Evolutionary conservation across 1,140 invertebrate species (phyloP), one percentile per base, ranked within the genome.

Genomic region (Saxidomus purpurata): DNA sequence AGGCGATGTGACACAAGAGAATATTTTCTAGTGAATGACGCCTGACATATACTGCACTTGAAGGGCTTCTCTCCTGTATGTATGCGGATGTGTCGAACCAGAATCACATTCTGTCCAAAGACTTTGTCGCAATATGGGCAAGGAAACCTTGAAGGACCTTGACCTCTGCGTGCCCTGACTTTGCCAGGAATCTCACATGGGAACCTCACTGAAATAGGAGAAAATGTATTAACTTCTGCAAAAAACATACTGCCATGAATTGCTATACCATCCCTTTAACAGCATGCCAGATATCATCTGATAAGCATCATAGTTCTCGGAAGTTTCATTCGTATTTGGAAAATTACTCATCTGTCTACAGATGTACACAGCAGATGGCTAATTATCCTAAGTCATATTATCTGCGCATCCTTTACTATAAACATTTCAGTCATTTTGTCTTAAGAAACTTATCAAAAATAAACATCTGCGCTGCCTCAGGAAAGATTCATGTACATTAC

Each of bases 31-130:
- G 80, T 11, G 34, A 82, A 82, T 38, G 80, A 34, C 19, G 25
- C 15, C 15, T 9, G 8, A 34, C 80, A 82, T 34, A 38, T 25
- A 19, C 28, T 40, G 43, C 80, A 82, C 34, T 38, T 25, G 25
- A 82, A 82, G 22, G 80, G 80, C 38, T 67, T 82, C 59, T 82
- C 80, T 40, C 80, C 80, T 3, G 80, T 82, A 25, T 82, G 80
- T 43, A 55, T 11, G 1, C 80, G 31, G 0, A 82, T 82, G 38
- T 82, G 80, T 2, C 80, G 80, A 6, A 82, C 80, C 31, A 82
- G 59, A 43, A 82, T 82, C 22, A 63, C 36, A 28, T 82, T 82
- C 61, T 82, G 80, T 19, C 80, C 80, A 43, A 82, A 82, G 0
- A 82, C 40, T 19, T 82, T 59, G 49, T 59, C 15, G 34, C 80